These are phyloP conservation scores for Todiramphus chloris DNA, from an alignment of 2,113 vertebrate genomes.

Conservation along the genomic window DNA sequence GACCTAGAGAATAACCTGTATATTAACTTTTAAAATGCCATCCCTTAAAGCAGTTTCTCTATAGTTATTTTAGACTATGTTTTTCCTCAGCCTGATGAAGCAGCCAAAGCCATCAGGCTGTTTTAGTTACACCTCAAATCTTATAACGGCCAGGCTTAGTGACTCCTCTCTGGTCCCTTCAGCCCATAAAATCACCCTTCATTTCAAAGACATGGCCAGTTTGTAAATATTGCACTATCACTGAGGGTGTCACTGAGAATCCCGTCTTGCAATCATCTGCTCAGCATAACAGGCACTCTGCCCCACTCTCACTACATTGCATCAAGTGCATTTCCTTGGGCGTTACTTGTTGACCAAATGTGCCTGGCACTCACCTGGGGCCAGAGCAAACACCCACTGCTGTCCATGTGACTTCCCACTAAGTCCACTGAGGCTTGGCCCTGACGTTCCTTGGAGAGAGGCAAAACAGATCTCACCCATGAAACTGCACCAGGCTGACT, in stretches of 20 bases:
- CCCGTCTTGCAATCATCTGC: neutral
- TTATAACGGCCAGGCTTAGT: accelerated
- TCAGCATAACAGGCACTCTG: neutral
- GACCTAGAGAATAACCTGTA: neutral
- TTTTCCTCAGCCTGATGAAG: neutral
- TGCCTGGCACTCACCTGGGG: neutral
- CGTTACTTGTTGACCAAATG: neutral
- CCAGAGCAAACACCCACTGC: neutral
- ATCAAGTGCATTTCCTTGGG: neutral
- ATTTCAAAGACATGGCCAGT: neutral
- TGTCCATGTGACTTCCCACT: accelerated
- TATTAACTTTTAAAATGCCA: neutral
- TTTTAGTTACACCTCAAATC: neutral
- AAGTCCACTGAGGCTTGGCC: accelerated
- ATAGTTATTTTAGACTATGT: neutral
- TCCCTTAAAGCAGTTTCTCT: neutral
- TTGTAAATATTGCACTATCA: neutral
- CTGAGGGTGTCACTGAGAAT: neutral
- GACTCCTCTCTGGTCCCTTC: neutral
- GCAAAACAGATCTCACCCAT: accelerated
- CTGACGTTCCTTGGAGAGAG: neutral
- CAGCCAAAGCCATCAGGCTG: neutral
- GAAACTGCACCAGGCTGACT: neutral
- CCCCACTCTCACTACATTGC: accelerated
- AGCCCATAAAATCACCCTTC: neutral